Evolutionary conservation across 1,140 invertebrate species (phyloP), one percentile per base, ranked within the genome.

Genomic region (Procambarus virginalis): DNA sequence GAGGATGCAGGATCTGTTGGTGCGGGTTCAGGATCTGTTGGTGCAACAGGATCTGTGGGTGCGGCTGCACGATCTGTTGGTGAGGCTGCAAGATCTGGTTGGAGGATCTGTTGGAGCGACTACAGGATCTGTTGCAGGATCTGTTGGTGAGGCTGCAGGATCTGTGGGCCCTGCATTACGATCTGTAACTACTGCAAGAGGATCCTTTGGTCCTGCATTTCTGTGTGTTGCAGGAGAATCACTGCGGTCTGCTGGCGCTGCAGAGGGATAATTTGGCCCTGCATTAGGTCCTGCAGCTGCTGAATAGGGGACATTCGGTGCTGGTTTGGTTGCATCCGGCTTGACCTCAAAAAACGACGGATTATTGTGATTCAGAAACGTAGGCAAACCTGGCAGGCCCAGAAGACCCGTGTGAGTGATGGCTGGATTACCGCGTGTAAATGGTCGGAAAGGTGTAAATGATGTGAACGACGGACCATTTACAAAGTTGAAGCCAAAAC

Each of bases 381-480:
- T 12, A 79, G 55, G 46, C 48, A 22, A 60, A 55, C n/a, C 51
- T 20, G 49, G 73, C 51, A 51, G 73, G n/a, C 49, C 70, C 64
- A 20, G 6, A 46, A 48, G 22, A 51, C 48, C 22, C 12, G 8
- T 20, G 83, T 17, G 73, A 3, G 2, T 22, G n/a, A 10, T 55
- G 83, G 46, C 2, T 45, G 70, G 48, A 64, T 20, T 46, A 51
- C 14, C 45, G n/a, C 3, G 60, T 58, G 49, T 76, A 12, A 84
- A 84, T 2, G 83, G 20, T 75, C 48, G 49, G 73, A 84, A 84
- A 2, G 68, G 83, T 9, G 17, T 75, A 20, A 84, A 84, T 17
- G 83, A 55, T 4, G 68, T 48, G 9, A 48, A 45, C 12, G 22
- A 14, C 45, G 70, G 46, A 55, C 20, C 17, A 34, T 51, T 22